Conservation (phyloP, 2,797 vertebrate species). For the Onychomys torridus region DNA sequence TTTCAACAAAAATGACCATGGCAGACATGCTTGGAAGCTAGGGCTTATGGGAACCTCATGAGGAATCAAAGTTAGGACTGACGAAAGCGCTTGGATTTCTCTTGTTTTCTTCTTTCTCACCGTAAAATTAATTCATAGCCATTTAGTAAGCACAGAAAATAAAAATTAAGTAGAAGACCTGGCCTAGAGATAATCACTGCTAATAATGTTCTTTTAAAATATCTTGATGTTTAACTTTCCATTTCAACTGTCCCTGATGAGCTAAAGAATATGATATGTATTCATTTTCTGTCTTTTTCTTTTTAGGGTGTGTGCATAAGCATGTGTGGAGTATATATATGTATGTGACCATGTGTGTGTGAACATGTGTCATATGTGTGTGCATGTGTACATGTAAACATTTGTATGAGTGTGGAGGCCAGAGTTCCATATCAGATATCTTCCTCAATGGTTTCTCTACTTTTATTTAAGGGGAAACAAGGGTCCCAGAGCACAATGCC, state of each 20-base stretch:
- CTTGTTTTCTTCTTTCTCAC: not conserved
- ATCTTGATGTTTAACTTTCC: not conserved
- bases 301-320: not conserved
- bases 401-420: no score
- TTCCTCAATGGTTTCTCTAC: no score
- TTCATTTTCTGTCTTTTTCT: not conserved
- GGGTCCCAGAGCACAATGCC: no score
- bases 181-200: not conserved
- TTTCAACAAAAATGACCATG: constrained; percentile 24
- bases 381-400: not conserved
- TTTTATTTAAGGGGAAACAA: not conserved
- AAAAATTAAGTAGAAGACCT: constrained; percentile 7
- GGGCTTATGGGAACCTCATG: not conserved
- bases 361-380: not conserved
- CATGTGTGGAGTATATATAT: no score
- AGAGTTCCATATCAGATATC: not conserved
- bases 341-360: not conserved
- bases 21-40: not conserved
- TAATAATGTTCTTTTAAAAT: not conserved
- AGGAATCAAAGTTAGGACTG: not conserved
- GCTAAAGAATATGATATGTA: not conserved
- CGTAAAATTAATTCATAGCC: not conserved
- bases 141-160: constrained; percentile 7
- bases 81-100: not conserved
- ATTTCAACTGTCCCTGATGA: not conserved